Evolutionary conservation across 2,113 vertebrate genomes (phyloP).

Genomic region (Percina caprodes): DNA sequence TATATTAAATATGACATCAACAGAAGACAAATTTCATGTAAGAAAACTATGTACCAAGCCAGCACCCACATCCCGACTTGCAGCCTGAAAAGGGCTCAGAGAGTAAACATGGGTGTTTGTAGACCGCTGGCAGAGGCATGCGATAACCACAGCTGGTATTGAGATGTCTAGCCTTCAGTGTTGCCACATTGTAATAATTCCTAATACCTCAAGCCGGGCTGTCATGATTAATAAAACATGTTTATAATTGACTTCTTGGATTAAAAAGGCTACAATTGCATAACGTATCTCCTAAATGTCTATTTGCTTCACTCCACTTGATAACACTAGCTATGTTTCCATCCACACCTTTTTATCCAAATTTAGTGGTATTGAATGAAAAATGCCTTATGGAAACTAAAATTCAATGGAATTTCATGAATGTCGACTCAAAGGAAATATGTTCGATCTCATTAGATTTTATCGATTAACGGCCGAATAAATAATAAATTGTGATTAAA

Average conservation of each 20-base stretch:
- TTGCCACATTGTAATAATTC: constrained; percentile 49
- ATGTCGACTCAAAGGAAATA: too few species aligned
- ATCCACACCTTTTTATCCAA: too few species aligned
- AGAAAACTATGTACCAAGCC: not conserved
- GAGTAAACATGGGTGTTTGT: constrained; percentile 54
- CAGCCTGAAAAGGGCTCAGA: constrained; percentile 21
- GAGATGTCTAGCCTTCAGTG: constrained; percentile 38
- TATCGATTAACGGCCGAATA: too few species aligned
- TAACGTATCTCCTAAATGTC: not conserved
- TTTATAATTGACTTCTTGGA: constrained; percentile 19
- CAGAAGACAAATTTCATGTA: not conserved
- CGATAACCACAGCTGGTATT: constrained; percentile 43
- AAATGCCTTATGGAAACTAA: too few species aligned
- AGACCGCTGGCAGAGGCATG: constrained; percentile 41
- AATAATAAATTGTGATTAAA: too few species aligned
- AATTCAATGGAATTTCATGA: too few species aligned
- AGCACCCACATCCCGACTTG: constrained; percentile 7
- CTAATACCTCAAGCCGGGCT: constrained; percentile 10
- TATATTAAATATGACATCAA: not conserved
- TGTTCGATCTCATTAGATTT: too few species aligned
- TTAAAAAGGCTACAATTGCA: constrained; percentile 5
- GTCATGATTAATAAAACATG: constrained; percentile 12
- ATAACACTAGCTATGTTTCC: too few species aligned
- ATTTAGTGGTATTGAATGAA: too few species aligned
- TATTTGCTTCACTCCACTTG: constrained; percentile 2